Evolutionary conservation across 2,113 vertebrate species (phyloP), one percentile per base, ranked within the genome.

Genomic region (Cyphomyrus plagiostoma): DNA sequence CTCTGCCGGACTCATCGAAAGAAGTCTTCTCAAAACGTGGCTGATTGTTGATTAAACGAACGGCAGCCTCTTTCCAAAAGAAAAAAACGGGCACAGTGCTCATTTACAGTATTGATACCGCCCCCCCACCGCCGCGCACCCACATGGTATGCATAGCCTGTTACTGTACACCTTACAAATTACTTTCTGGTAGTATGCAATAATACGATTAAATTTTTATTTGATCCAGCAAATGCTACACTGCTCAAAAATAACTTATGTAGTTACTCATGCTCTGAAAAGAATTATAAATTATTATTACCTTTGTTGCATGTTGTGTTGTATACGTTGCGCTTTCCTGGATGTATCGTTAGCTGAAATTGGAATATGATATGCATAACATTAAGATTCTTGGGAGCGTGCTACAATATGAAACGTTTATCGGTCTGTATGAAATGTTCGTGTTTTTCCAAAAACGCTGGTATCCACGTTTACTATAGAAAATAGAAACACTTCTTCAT

Each of bases 401-500:
- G 62, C n/a, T 70, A 30, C 62, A 30, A 30, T 70, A 30, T 3
- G 62, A 70, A 13, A 70, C 62, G 62, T 13, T 70, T 70, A 70
- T 70, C n/a, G 62, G n/a, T 26, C 13, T 26, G 62, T 13, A 26
- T 30, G n/a, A 30, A 30, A 70, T 70, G 62, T 70, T 13, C 10
- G 10, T 26, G 62, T 30, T 70, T 26, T 70, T 70, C 62, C 62
- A 70, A 30, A 30, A 70, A 70, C 62, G 62, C 62, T 13, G 62
- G 62, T 11, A 30, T 26, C 62, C 62, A 26, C 26, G 62, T 70
- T 30, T 30, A 70, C 62, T 26, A 70, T 3, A 30, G n/a, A n/a
- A 66, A 66, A n/a, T 70, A 70, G n/a, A 70, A 70, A 11, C 90
- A 91, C 90, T 92, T 95, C 94, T 95, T 95, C 95, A 94, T 96